Evolutionary conservation across 2,113 vertebrate species (phyloP).

Genomic region (Genyomyrus donnyi): DNA sequence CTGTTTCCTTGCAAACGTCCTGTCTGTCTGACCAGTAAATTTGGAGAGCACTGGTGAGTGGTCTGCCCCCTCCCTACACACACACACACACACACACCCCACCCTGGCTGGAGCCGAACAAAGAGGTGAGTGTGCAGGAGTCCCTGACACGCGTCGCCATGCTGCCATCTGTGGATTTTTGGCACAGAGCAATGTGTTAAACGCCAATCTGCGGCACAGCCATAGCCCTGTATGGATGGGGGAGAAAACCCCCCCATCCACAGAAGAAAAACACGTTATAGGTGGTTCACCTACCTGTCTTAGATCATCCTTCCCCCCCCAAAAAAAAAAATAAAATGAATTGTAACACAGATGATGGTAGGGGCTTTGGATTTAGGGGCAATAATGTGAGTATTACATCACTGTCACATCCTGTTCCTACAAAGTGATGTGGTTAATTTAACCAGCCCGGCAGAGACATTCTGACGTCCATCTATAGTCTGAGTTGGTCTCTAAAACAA

Average conservation of each 20-base stretch:
- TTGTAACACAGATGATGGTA: neutral
- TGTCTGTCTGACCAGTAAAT: neutral
- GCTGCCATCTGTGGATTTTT: neutral
- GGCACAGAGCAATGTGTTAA: neutral
- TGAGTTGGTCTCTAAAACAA: neutral
- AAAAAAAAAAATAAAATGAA: neutral
- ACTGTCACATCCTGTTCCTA: slow-evolving; percentile 6
- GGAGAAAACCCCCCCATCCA: neutral
- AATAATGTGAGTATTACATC: slow-evolving; percentile 1
- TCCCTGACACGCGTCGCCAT: neutral
- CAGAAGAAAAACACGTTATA: neutral
- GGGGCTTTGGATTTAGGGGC: neutral
- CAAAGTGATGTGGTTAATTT: slow-evolving; percentile 12
- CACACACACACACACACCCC: neutral
- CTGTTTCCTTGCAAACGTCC: slow-evolving; percentile 7
- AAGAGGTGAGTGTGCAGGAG: neutral
- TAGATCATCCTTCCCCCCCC: neutral
- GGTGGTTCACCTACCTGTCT: neutral
- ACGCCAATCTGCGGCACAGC: neutral
- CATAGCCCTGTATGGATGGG: neutral
- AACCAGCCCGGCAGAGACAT: neutral
- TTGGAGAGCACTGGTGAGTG: neutral
- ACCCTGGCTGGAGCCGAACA: neutral
- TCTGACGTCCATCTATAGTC: neutral
- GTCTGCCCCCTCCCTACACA: neutral